phyloP scores from a whole-genome alignment of 2,113 vertebrate genomes.

The Montifringilla adamsi region DNA sequence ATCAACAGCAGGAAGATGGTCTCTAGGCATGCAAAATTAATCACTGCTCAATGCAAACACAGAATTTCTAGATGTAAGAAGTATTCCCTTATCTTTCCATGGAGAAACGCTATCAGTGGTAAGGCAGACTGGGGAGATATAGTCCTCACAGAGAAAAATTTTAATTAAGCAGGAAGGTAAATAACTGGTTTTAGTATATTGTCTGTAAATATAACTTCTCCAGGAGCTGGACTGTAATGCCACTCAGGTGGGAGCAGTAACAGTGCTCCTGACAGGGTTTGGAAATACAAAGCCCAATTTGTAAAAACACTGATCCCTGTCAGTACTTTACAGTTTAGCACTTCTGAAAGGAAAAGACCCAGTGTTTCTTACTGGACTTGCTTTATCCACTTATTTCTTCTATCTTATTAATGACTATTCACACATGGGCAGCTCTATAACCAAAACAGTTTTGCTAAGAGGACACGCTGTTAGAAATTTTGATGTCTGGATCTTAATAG shows the following conservation, averaged over 20 bases:
- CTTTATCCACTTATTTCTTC: neutral
- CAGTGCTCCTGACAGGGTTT: neutral
- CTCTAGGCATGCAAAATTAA: slow-evolving; percentile 34
- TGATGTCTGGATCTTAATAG: neutral
- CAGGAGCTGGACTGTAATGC: neutral
- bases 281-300: neutral
- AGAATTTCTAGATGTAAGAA: neutral
- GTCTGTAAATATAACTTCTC: neutral
- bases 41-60: neutral
- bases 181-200: neutral
- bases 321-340: neutral
- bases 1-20: slow-evolving; percentile 20
- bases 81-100: slow-evolving; percentile 2
- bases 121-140: neutral
- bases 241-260: neutral
- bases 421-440: neutral
- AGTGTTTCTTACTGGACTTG: neutral
- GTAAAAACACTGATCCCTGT: neutral
- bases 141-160: slow-evolving; percentile 4
- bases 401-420: neutral
- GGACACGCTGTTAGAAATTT: neutral
- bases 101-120: neutral
- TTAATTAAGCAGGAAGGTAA: slow-evolving; percentile 48
- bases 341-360: neutral
- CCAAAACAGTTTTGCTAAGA: neutral